Evolutionary conservation across 2,113 vertebrate genomes (phyloP).

Genomic region (Desmodus rotundus): DNA sequence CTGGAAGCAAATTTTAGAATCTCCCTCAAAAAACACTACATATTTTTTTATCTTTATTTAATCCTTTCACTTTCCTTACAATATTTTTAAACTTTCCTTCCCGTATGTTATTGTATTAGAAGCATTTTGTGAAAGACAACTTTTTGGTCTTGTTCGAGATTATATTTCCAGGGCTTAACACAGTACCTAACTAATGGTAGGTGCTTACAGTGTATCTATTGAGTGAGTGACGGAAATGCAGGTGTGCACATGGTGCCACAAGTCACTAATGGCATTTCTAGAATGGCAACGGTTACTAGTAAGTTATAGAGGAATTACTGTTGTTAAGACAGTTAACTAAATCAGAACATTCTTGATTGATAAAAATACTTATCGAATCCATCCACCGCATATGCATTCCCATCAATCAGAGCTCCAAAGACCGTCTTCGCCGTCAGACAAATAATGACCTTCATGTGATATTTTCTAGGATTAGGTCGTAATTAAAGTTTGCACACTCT

Average conservation of each 20-base stretch:
- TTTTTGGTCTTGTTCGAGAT: background rate
- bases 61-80: background rate
- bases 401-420: background rate
- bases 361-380: slow-evolving; percentile 3
- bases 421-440: background rate
- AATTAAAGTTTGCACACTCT: background rate
- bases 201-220: background rate
- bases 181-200: background rate
- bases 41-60: background rate
- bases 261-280: background rate
- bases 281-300: background rate
- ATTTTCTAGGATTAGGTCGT: background rate
- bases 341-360: background rate
- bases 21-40: background rate
- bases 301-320: background rate
- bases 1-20: background rate
- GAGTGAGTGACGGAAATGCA: background rate
- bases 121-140: background rate
- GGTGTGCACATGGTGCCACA: background rate
- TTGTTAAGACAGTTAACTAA: background rate
- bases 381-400: background rate
- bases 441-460: background rate
- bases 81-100: background rate
- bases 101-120: background rate
- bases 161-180: background rate